These are phyloP conservation scores for Myodes glareolus DNA, from an alignment of 2,113 vertebrate genomes.

Conservation along the genomic window DNA sequence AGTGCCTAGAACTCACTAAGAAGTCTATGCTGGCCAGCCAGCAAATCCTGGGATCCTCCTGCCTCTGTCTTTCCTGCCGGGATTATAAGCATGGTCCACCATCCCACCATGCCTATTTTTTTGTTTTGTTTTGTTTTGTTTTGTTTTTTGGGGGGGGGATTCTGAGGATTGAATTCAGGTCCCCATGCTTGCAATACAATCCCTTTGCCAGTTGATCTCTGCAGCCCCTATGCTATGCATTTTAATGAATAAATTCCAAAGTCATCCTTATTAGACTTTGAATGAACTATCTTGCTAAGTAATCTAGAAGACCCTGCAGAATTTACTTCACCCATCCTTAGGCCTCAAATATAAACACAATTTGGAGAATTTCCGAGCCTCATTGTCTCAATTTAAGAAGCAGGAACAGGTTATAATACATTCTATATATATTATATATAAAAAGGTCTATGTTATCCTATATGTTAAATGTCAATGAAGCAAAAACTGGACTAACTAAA, in stretches of 20 bases:
- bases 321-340: conserved; percentile 1
- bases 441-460: background rate
- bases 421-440: background rate
- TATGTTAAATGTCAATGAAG: background rate
- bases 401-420: background rate
- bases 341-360: conserved; percentile 62
- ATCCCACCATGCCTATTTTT: background rate
- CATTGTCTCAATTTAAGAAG: conserved; percentile 67
- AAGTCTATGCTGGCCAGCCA: background rate
- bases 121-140: too few relatives aligned
- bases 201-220: background rate
- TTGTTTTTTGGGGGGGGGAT: too few relatives aligned
- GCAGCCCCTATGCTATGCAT: background rate
- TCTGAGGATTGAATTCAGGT: background rate
- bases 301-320: conserved; percentile 60
- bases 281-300: conserved; percentile 69
- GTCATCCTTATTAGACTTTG: conserved; percentile 48
- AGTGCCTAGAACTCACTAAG: background rate
- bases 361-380: conserved; percentile 63
- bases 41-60: background rate
- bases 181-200: too few relatives aligned
- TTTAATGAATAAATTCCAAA: conserved; percentile 75
- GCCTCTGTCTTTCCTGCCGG: background rate
- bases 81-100: background rate
- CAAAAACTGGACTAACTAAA: background rate